These are phyloP conservation scores for Stratiomys singularior DNA, from an alignment of 2,888 invertebrate species.

Conservation along the genomic window DNA sequence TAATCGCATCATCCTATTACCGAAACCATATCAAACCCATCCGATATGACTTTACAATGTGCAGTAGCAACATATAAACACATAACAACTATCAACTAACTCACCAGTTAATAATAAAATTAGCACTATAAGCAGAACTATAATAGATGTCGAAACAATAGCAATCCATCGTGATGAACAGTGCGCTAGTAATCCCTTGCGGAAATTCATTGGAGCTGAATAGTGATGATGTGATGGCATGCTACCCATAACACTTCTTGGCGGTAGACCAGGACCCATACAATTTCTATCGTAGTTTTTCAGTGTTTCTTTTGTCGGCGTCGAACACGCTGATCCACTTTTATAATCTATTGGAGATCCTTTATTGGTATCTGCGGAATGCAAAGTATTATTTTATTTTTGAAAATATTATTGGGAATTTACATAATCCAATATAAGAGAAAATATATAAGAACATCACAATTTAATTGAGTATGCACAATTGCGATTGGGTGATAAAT, in stretches of 20 bases:
- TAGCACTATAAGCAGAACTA: conserved; percentile 83
- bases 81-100: conserved; percentile 48
- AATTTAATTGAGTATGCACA: too few species aligned
- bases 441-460: too few species aligned
- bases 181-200: conserved; percentile 84
- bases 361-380: conserved; percentile 83
- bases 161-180: conserved; percentile 95
- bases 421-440: too few species aligned
- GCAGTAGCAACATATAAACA: background rate
- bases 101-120: conserved; percentile 89
- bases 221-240: conserved; percentile 78
- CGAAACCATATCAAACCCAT: background rate
- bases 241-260: conserved; percentile 69
- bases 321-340: conserved; percentile 85
- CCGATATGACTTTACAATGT: background rate
- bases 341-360: conserved; percentile 90
- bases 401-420: too few species aligned
- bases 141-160: conserved; percentile 85
- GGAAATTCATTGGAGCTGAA: conserved; percentile 85
- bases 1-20: background rate
- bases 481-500: too few species aligned
- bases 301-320: conserved; percentile 80
- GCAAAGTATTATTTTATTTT: too few species aligned
- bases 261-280: conserved; percentile 79
- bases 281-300: conserved; percentile 72